Base-by-base conservation (phyloP, 92 coral and sea anemone species). In the Heliopora coerulea region DNA sequence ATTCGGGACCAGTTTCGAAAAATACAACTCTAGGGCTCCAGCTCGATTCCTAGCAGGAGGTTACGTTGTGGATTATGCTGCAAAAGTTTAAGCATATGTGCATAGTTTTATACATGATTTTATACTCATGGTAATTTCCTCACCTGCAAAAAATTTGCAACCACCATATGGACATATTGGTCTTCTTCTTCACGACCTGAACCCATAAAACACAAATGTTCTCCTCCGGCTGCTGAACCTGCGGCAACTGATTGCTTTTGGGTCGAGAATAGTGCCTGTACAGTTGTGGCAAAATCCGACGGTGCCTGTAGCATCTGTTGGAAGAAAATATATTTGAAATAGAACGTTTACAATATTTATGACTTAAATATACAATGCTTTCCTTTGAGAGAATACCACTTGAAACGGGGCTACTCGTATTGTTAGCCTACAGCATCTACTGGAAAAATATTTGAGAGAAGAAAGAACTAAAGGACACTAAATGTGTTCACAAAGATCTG, bases 111-210 rank as follows among this genome's bases (percentile, higher is more conserved):
- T n/a, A n/a, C n/a, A n/a, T n/a, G n/a, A n/a, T n/a, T n/a, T n/a
- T n/a, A n/a, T n/a, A n/a, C n/a, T n/a, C n/a, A n/a, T n/a, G n/a
- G n/a, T 50, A 31, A 21, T 25, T 21, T 5, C 37, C 74, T 40
- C 66, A 95, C 99, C 97, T 95, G 99, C 73, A 95, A 77, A 77
- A 95, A 95, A 80, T 95, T 95, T 13, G 99, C 99, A 7, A 95
- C 91, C 59, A 95, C 99, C 99, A 95, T 95, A 83, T 95, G 91
- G 17, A 95, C 99, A 74, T 95, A 95, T 65, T 95, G 99, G 68
- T 95, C 99, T 72, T 95, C 99, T 49, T 88, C 99, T 75, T 95
- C 99, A 0, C 99, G 86, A 30, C 99, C 99, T 79, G 99, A 95
- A 17, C 99, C 99, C 87, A 95, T 85, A 49, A 95, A 95, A 75